Base-by-base conservation (phyloP, 2,888 invertebrate genomes). In the Melanargia galathea region DNA sequence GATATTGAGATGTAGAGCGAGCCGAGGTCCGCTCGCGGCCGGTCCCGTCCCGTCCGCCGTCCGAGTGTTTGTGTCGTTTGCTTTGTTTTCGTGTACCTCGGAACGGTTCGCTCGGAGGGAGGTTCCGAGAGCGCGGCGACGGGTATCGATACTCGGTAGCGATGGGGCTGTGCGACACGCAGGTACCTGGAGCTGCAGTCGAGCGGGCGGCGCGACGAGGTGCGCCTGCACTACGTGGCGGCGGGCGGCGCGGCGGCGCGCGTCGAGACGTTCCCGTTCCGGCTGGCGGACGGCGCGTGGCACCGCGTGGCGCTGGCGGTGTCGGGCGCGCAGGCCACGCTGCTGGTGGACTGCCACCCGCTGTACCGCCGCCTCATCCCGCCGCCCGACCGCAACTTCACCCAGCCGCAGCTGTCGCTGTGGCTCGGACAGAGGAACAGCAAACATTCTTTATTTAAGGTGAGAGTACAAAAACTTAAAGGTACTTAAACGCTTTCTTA, bases 131-230 rank as follows among this genome's bases (percentile, higher is more conserved):
- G 75, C 69, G 71, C 69, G 69, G 70, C 67, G 71, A 71, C 69
- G 70, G 67, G 66, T 67, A 69, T 72, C 64, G 73, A 71, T 61
- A 63, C 62, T 62, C 26, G 66, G 66, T 62, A 64, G 70, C 74
- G 63, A 71, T 69, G 73, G 81, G 77, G 75, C 73, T 75, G 65
- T 75, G 77, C 73, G 77, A 74, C 79, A 81, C 83, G 77, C 92
- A 96, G 97, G 93, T 96, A 96, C 92, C 93, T 97, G 92, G 97
- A 97, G 93, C 93, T 97, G 89, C 97, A 97, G 92, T 97, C 97
- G 82, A 96, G 96, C 89, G 97, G 97, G 73, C 94, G 96, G 70
- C 95, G 95, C 79, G 95, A 97, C 87, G 97, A 97, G 90, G 94
- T 97, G 80, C 94, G 97, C 73, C 92, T 97, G 82, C 96, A 96